A percentile compares a stretch with the other conserved stretches of the same genome.
Evolutionary conservation across 2,888 invertebrate genomes (phyloP).

Genomic region (Quadriops clusia): DNA sequence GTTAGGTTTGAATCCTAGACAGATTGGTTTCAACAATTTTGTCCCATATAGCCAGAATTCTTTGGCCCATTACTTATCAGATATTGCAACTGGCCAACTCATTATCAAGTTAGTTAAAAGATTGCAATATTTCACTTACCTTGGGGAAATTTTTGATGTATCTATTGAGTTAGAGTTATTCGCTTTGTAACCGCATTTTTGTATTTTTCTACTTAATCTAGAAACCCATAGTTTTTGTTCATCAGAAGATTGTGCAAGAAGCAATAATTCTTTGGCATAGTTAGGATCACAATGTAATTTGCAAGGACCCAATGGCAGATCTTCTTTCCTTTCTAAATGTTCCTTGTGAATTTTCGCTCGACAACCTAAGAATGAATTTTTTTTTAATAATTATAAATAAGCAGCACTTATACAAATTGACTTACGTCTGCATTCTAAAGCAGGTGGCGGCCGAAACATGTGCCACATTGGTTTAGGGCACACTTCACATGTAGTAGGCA

Average conservation of each 20-base stretch:
- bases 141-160: conserved; percentile 62
- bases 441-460: conserved; percentile 95
- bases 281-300: conserved; percentile 92
- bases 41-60: background rate
- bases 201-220: conserved; percentile 81
- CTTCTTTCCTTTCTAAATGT: conserved; percentile 74
- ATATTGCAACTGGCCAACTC: no score
- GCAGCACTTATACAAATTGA: conserved; percentile 20
- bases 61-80: no score
- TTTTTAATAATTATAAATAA: conserved; percentile 1
- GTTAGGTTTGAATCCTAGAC: background rate
- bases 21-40: background rate
- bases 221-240: conserved; percentile 91
- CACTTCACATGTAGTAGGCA: conserved; percentile 95
- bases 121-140: conserved; percentile 51
- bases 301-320: conserved; percentile 85
- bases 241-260: conserved; percentile 73
- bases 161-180: conserved; percentile 51
- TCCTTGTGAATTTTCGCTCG: conserved; percentile 96
- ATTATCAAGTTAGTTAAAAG: no score
- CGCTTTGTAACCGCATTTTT: conserved; percentile 85
- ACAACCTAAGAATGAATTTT: conserved; percentile 53
- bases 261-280: conserved; percentile 83
- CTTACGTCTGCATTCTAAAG: conserved; percentile 90
- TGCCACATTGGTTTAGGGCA: conserved; percentile 96